Evolutionary conservation across 2,888 invertebrate genomes (phyloP).

Genomic region (Sialis lutaria): DNA sequence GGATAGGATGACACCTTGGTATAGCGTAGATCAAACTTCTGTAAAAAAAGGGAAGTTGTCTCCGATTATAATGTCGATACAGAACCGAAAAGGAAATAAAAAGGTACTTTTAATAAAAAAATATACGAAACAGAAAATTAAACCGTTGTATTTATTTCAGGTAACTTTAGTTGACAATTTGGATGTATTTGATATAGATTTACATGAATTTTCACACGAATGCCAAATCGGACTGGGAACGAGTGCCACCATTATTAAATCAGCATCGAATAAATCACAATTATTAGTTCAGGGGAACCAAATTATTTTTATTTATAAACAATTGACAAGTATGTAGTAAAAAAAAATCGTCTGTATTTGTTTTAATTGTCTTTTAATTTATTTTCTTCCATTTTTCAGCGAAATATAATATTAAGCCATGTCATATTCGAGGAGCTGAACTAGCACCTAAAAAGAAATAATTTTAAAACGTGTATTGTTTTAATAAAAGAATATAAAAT

Average conservation of each 20-base stretch:
- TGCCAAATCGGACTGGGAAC: neutral
- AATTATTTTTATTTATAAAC: neutral
- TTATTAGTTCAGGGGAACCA: neutral
- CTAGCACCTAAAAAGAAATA: too few species aligned
- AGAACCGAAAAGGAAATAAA: neutral
- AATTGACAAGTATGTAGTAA: neutral
- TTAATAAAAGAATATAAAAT: too few species aligned
- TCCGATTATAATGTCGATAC: neutral
- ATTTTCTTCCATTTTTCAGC: too few species aligned
- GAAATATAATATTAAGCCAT: too few species aligned
- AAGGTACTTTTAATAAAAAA: neutral
- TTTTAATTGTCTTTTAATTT: too few species aligned
- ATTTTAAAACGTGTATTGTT: too few species aligned
- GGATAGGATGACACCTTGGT: neutral
- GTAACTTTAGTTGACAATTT: neutral
- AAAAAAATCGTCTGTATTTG: too few species aligned
- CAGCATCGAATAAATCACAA: neutral
- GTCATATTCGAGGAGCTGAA: too few species aligned
- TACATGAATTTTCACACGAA: neutral
- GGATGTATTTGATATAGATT: neutral
- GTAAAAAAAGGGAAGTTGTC: neutral
- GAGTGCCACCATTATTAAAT: neutral
- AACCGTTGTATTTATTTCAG: neutral
- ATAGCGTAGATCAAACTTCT: neutral
- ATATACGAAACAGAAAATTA: neutral